phyloP scores from a whole-genome alignment of 2,888 invertebrate genomes.

The Cataglyphis albicans region DNA sequence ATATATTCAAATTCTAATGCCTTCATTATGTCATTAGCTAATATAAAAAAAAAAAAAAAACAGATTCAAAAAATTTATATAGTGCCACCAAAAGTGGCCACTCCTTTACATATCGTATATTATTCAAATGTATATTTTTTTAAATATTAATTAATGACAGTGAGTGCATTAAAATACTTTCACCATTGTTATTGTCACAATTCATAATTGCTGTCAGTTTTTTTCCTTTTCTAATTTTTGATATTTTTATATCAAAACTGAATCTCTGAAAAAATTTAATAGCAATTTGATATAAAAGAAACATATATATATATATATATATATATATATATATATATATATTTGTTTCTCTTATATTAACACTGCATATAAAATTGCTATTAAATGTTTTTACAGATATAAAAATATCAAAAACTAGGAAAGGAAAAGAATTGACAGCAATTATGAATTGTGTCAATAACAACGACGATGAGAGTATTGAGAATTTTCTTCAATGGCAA shows the following conservation, averaged over 20 bases:
- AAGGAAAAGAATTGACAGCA: background rate
- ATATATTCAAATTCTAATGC: background rate
- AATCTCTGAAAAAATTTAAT: too few species aligned
- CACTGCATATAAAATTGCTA: background rate
- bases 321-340: too few species aligned
- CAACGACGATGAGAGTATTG: background rate
- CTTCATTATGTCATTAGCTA: background rate
- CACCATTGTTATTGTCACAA: too few species aligned
- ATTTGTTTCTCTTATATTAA: background rate
- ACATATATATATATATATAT: too few species aligned
- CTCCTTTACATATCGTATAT: too few species aligned
- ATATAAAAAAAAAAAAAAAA: background rate
- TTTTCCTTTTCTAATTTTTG: too few species aligned
- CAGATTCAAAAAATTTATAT: background rate
- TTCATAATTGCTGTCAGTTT: too few species aligned
- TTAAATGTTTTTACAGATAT: background rate
- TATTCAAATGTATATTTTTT: too few species aligned
- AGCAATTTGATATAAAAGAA: too few species aligned
- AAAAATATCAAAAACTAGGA: background rate
- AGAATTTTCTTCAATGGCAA: constrained; percentile 22
- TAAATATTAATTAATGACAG: too few species aligned
- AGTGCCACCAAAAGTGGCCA: background rate
- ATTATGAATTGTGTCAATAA: constrained; percentile 9
- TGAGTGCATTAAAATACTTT: too few species aligned
- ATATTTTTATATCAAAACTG: too few species aligned